A percentile compares a stretch with the other conserved stretches of the same genome.
Evolutionary conservation across 2,797 vertebrate genomes (phyloP).

Genomic region (Sebastes kiyomatsui): DNA sequence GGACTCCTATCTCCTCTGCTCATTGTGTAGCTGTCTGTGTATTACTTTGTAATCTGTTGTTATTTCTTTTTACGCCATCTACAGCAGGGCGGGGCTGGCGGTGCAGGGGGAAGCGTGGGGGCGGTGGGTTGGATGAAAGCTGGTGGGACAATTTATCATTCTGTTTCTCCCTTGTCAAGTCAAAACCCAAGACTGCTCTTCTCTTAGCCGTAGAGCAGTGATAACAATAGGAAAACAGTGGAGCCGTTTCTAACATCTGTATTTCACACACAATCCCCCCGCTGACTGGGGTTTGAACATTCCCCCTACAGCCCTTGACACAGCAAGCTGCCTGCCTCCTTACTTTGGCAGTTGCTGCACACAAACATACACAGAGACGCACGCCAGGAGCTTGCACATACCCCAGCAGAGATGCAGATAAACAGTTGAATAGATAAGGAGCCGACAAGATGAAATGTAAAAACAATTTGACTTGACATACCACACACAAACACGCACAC

Average conservation of each 20-base stretch:
- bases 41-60: constrained; percentile 66
- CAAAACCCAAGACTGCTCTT: constrained; percentile 66
- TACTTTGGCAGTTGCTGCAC: constrained; percentile 57
- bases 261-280: constrained; percentile 69
- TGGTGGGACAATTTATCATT: constrained; percentile 77
- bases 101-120: neutral
- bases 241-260: constrained; percentile 75
- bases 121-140: constrained; percentile 58
- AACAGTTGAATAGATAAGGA: constrained; percentile 75
- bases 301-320: constrained; percentile 65
- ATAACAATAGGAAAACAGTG: constrained; percentile 71
- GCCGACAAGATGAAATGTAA: constrained; percentile 74
- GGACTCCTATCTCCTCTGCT: constrained; percentile 46
- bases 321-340: constrained; percentile 64
- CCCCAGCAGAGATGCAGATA: constrained; percentile 72
- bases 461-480: constrained; percentile 78
- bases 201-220: constrained; percentile 59
- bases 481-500: constrained; percentile 27
- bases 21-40: constrained; percentile 59
- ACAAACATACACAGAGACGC: constrained; percentile 50
- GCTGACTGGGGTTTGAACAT: constrained; percentile 69
- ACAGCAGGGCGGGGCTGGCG: constrained; percentile 33
- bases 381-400: constrained; percentile 49
- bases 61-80: constrained; percentile 19
- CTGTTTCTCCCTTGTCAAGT: constrained; percentile 77